Conservation (phyloP, 1,140 invertebrate species). For the Oscheius sp. region DNA sequence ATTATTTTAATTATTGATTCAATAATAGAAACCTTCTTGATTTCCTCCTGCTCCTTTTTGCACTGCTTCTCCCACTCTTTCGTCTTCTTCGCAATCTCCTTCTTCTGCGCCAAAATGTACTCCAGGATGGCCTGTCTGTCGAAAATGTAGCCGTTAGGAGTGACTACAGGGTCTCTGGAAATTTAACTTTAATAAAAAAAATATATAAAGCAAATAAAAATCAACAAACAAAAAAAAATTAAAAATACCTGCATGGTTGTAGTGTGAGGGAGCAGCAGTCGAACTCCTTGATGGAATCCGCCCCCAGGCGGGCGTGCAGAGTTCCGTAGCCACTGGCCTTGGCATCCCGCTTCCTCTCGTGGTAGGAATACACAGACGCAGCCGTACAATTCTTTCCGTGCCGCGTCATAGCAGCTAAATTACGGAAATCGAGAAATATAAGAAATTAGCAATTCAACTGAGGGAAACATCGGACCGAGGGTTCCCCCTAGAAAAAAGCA, state of each 20-base stretch:
- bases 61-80: constrained; percentile 87
- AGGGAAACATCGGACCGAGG: too few relatives aligned
- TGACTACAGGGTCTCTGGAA: constrained; percentile 62
- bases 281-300: constrained; percentile 95
- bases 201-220: background rate
- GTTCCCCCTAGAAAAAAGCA: too few relatives aligned
- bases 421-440: too few relatives aligned
- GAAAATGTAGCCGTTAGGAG: constrained; percentile 87
- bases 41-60: constrained; percentile 46
- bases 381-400: constrained; percentile 97
- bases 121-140: constrained; percentile 95
- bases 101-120: constrained; percentile 92
- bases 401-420: too few relatives aligned
- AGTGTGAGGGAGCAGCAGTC: constrained; percentile 95
- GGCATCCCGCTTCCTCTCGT: constrained; percentile 94
- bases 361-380: constrained; percentile 94
- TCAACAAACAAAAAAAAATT: constrained; percentile 11
- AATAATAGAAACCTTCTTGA: constrained; percentile 34
- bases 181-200: background rate
- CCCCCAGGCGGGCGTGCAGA: constrained; percentile 73
- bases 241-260: constrained; percentile 77
- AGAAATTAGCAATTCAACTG: too few relatives aligned
- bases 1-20: too few relatives aligned
- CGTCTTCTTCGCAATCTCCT: constrained; percentile 80
- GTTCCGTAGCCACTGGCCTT: constrained; percentile 70